Percentiles rank a stretch among this genome's conserved stretches.
phyloP scores from a whole-genome alignment of 2,113 vertebrate genomes.

The Fregata magnificens region DNA sequence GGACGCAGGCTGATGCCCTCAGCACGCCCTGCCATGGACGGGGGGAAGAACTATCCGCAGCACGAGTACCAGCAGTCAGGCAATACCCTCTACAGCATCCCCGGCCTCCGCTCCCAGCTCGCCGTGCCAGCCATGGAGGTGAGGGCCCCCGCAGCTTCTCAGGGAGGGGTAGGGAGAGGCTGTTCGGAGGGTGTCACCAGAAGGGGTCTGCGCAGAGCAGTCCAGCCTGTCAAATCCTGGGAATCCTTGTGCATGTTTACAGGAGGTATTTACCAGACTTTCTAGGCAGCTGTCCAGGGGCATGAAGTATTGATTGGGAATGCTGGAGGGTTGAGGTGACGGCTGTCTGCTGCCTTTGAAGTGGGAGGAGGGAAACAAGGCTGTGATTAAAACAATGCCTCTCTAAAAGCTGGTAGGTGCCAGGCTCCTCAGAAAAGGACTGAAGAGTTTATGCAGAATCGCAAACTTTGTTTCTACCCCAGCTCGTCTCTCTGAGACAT shows the following conservation, averaged over 20 bases:
- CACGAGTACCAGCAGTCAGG: conserved; percentile 65
- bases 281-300: background rate
- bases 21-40: conserved; percentile 73
- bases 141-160: background rate
- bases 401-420: background rate
- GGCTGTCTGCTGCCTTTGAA: background rate
- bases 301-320: accelerated
- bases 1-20: conserved; percentile 69
- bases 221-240: background rate
- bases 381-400: background rate
- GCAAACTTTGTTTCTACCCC: background rate
- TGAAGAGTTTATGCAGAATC: background rate
- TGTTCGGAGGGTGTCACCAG: no score
- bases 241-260: background rate
- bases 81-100: conserved; percentile 22
- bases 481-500: accelerated
- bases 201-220: background rate
- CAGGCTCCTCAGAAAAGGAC: background rate
- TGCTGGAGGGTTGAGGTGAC: background rate
- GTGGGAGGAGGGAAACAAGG: background rate
- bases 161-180: no score
- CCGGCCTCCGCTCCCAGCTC: conserved; percentile 39
- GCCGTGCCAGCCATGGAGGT: conserved; percentile 61
- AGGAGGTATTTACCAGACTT: background rate
- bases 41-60: conserved; percentile 65